Evolutionary conservation across 2,888 invertebrate genomes (phyloP).

Genomic region (Matsumyia berberina): DNA sequence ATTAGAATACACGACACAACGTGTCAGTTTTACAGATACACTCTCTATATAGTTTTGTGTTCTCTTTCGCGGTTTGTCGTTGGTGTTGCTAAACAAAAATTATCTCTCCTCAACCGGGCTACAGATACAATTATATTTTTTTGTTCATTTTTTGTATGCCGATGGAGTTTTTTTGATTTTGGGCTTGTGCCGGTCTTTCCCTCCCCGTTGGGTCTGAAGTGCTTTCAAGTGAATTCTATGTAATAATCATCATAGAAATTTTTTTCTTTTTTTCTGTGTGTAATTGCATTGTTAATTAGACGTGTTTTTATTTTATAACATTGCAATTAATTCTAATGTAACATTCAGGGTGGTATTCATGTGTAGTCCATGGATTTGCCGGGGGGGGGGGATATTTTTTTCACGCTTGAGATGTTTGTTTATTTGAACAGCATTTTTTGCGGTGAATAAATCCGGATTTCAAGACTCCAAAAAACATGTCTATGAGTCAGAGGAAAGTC

Average conservation of each 20-base stretch:
- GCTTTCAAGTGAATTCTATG: slow-evolving; percentile 15
- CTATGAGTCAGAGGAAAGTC: slow-evolving; percentile 44
- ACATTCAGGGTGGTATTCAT: not conserved
- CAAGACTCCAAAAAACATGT: slow-evolving; percentile 9
- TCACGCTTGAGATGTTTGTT: slow-evolving; percentile 37
- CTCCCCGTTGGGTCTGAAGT: not conserved
- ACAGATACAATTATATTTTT: slow-evolving; percentile 32
- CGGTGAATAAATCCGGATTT: slow-evolving; percentile 41
- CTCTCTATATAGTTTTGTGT: slow-evolving; percentile 10
- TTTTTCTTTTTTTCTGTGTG: not conserved
- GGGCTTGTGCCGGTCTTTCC: not conserved
- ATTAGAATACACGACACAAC: slow-evolving; percentile 63
- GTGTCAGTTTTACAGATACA: slow-evolving; percentile 47
- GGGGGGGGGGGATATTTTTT: slow-evolving; percentile 14
- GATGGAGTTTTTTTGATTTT: not conserved
- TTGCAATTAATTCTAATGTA: slow-evolving; percentile 1
- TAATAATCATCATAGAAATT: slow-evolving; percentile 5
- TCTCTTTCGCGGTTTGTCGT: slow-evolving; percentile 10
- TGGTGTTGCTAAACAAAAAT: not conserved
- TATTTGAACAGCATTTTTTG: slow-evolving; percentile 21
- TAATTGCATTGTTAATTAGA: slow-evolving; percentile 48
- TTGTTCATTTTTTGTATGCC: slow-evolving; percentile 20
- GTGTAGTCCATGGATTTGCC: too few species aligned
- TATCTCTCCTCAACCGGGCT: slow-evolving; percentile 5
- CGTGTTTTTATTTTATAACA: slow-evolving; percentile 34